These are phyloP conservation scores for Uropetala carovei DNA, from an alignment of 2,888 invertebrate genomes.

Conservation along the genomic window DNA sequence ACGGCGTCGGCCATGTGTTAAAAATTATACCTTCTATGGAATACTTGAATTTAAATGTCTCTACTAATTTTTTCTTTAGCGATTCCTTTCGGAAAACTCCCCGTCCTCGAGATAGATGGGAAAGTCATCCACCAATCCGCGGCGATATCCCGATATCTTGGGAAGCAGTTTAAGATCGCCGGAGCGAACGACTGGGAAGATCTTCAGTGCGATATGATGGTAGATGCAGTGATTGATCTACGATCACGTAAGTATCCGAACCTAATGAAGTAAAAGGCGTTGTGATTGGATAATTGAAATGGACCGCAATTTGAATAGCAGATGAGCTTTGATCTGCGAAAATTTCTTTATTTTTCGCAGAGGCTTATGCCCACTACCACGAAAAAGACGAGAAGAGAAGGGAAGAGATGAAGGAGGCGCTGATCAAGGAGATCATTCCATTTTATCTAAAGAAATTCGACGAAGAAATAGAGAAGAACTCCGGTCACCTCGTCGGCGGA, in stretches of 20 bases:
- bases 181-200: conserved; percentile 17
- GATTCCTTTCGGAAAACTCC: not conserved
- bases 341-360: not conserved
- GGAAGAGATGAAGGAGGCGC: conserved; percentile 75
- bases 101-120: conserved; percentile 7
- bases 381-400: conserved; percentile 78
- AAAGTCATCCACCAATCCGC: conserved; percentile 16
- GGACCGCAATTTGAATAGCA: too few species aligned
- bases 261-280: not conserved
- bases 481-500: conserved; percentile 79
- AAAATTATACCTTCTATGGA: not conserved
- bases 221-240: conserved; percentile 33
- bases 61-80: not conserved
- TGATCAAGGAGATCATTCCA: conserved; percentile 78
- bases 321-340: not conserved
- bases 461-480: conserved; percentile 78
- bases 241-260: not conserved
- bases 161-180: conserved; percentile 15
- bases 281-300: not conserved
- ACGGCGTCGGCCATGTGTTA: not conserved
- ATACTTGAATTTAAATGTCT: not conserved
- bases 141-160: conserved; percentile 7
- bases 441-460: conserved; percentile 79
- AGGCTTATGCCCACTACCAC: conserved; percentile 75
- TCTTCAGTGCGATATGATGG: conserved; percentile 48